Evolutionary conservation across 2,113 vertebrate genomes (phyloP).

Genomic region (Isurus oxyrinchus): DNA sequence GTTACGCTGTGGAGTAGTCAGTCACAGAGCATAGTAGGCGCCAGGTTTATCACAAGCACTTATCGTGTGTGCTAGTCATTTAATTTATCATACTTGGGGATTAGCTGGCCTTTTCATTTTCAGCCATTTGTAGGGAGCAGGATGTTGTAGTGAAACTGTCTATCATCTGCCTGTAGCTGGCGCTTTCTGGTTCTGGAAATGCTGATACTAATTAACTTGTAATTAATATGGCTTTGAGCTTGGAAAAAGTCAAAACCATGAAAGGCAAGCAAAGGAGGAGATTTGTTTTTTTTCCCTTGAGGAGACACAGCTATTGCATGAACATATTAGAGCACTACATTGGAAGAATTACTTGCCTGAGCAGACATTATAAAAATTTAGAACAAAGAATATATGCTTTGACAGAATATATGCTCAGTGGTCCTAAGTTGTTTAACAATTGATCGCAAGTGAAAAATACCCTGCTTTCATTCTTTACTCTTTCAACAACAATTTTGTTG

Average conservation of each 20-base stretch:
- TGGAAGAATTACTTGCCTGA: not conserved
- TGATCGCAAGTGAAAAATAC: no score
- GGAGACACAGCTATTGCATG: not conserved
- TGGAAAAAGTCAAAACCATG: not conserved
- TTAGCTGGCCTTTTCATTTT: not conserved
- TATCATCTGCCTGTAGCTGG: not conserved
- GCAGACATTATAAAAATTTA: not conserved
- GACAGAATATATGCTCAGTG: not conserved
- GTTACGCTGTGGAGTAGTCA: not conserved
- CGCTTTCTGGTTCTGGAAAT: not conserved
- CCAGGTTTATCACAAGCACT: not conserved
- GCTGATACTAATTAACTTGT: conserved; percentile 8
- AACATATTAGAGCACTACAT: not conserved
- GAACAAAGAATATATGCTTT: not conserved
- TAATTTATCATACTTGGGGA: not conserved
- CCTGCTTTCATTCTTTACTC: not conserved
- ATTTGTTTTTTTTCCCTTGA: not conserved
- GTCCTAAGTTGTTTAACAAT: not conserved
- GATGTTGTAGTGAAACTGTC: not conserved
- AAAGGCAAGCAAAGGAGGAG: not conserved
- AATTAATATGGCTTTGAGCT: not conserved
- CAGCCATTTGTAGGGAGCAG: not conserved
- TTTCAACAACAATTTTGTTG: not conserved
- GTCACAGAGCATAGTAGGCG: not conserved
- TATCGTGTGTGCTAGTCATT: not conserved